These are phyloP conservation scores for Aleiodes alternator DNA, from an alignment of 2,888 invertebrate species.

Conservation along the genomic window DNA sequence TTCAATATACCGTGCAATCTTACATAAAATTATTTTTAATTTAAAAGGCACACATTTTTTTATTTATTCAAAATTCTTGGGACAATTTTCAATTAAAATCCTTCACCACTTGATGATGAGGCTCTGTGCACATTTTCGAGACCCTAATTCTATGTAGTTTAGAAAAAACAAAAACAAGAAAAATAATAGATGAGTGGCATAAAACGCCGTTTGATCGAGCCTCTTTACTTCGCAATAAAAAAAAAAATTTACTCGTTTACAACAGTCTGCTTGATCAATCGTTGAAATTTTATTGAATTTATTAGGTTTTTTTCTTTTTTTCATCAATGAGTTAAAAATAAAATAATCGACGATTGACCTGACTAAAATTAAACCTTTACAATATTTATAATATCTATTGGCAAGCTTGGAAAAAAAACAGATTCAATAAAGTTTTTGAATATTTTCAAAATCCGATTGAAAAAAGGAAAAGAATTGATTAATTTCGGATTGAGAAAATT, in stretches of 20 bases:
- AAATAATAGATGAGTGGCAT: conserved; percentile 6
- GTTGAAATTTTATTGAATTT: conserved; percentile 34
- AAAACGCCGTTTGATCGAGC: conserved; percentile 37
- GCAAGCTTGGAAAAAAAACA: conserved; percentile 65
- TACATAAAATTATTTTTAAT: conserved; percentile 73
- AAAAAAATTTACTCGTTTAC: neutral
- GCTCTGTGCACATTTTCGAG: conserved; percentile 12
- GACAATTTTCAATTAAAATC: conserved; percentile 29
- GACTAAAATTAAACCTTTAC: conserved; percentile 39
- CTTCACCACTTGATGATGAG: neutral
- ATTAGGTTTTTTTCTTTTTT: conserved; percentile 13
- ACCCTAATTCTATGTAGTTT: conserved; percentile 19
- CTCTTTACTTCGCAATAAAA: conserved; percentile 13
- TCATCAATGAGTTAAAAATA: neutral
- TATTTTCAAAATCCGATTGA: conserved; percentile 63
- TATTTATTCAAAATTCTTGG: conserved; percentile 43
- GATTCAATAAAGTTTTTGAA: conserved; percentile 54
- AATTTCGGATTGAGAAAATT: conserved; percentile 65
- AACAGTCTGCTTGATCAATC: conserved; percentile 40
- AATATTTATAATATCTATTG: conserved; percentile 59
- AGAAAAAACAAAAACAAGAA: conserved; percentile 9
- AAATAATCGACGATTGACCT: conserved; percentile 27
- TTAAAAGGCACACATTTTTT: conserved; percentile 73
- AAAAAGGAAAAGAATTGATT: conserved; percentile 26
- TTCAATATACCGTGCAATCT: conserved; percentile 72